Base-by-base conservation (phyloP, 30 jellyfish, hydroid and myxozoan species). In the Chrysaora quinquecirrha region DNA sequence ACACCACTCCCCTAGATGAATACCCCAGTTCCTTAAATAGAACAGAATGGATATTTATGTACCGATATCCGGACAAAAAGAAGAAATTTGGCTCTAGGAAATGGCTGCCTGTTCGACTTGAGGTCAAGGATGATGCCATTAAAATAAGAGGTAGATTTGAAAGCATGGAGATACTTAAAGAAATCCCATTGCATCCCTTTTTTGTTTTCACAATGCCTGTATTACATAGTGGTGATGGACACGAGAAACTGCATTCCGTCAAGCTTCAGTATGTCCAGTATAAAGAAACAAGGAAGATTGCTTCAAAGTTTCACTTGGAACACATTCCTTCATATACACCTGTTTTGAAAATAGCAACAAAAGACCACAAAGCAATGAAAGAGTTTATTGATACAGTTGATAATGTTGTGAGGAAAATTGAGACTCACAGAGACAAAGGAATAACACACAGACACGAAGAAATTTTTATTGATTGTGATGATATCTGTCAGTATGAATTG, bases 181-280 rank as follows among this genome's bases (percentile, higher is more conserved):
- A 91, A 47, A 75, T 78, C 1, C 97, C 97, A 27, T 67, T 91
- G 33, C 96, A 85, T 34, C 98, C 97, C 0, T 91, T 68, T 48
- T 86, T 86, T 81, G 95, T 70, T 28, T 91, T 91, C 74, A 78
- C 95, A n/a, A 35, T 73, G 33, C 98, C 98, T 10, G 64, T 25
- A 2, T 29, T 91, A 49, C 93, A 87, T 12, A 50, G 52, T 30
- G 35, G 62, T 31, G 95, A 71, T n/a, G 71, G 93, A 14, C 78
- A 50, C 25, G 67, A 30, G 27, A 84, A 84, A 54, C 68, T 91
- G 20, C 98, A 87, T 66, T 86, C 94, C 30, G 96, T 86, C 7
- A 91, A 86, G 47, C 62, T 91, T 58, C 98, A 91, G 48, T 91
- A 91, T 75, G 96, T 91, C 31, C 78, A 91, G 78, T 91, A 91